Conservation (phyloP, 30 jellyfish, hydroid and myxozoan genomes). For the Cassiopea andromeda region DNA sequence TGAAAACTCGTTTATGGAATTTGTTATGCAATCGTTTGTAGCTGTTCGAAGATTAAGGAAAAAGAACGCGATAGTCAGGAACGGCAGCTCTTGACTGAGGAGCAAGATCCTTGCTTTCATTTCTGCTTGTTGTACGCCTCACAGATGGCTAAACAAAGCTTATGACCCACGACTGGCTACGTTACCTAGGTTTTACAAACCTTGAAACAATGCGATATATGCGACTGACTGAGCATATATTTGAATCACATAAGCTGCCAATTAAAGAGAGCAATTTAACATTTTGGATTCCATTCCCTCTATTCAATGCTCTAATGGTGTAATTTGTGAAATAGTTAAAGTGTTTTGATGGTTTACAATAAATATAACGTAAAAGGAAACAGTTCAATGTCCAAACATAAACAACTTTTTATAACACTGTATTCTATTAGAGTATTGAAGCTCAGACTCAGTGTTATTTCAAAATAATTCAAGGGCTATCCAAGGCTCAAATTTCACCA, state of each 20-base stretch:
- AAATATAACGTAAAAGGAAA: too few relatives aligned
- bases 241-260: neutral
- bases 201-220: neutral
- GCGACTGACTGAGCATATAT: neutral
- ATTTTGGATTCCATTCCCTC: neutral
- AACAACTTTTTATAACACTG: too few relatives aligned
- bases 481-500: too few relatives aligned
- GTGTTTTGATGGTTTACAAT: too few relatives aligned
- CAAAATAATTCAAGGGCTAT: too few relatives aligned
- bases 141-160: neutral
- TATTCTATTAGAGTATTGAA: too few relatives aligned
- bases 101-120: neutral
- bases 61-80: neutral
- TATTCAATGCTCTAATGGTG: neutral
- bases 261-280: neutral
- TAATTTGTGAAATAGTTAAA: neutral
- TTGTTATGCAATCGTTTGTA: neutral
- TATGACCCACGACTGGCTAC: neutral
- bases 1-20: neutral
- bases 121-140: neutral
- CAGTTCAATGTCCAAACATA: too few relatives aligned
- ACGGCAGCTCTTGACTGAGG: neutral
- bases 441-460: too few relatives aligned
- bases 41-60: neutral
- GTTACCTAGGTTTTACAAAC: neutral